A percentile compares a stretch with the other conserved stretches of the same genome.
phyloP scores from a whole-genome alignment of 2,888 invertebrate species.

The Dryobotodes eremita region DNA sequence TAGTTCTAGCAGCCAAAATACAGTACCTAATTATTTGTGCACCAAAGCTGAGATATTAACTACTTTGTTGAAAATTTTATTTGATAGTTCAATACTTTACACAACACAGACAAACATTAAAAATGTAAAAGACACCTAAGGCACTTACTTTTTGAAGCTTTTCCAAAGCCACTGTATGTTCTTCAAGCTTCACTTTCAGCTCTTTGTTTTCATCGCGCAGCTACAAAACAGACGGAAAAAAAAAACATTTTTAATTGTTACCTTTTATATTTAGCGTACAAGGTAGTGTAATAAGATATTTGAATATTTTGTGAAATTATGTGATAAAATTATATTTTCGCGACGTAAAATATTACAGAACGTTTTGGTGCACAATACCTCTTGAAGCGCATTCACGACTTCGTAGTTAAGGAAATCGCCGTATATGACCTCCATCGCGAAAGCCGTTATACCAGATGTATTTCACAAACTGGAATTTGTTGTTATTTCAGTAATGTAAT shows the following conservation, averaged over 20 bases:
- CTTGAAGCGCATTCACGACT: slow-evolving; percentile 76
- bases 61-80: neutral
- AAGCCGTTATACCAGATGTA: neutral
- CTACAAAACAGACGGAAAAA: slow-evolving; percentile 71
- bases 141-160: slow-evolving; percentile 84
- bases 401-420: slow-evolving; percentile 84
- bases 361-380: slow-evolving; percentile 83
- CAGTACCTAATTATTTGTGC: neutral
- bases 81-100: neutral
- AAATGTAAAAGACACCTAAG: neutral
- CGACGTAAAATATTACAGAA: slow-evolving; percentile 40
- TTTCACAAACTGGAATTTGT: neutral
- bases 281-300: neutral
- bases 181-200: slow-evolving; percentile 79
- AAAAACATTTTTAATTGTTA: neutral
- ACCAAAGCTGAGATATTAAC: neutral
- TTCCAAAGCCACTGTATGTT: slow-evolving; percentile 75
- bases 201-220: slow-evolving; percentile 82
- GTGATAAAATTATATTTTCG: neutral
- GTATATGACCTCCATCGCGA: slow-evolving; percentile 83
- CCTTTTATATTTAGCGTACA: neutral
- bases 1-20: neutral
- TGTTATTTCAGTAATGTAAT: neutral
- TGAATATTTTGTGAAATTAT: neutral
- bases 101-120: neutral